Evolutionary conservation across 37 sponge, comb jelly and placozoan genomes (phyloP), one percentile per base, ranked within the genome.

Genomic region (Axinella damicornis): DNA sequence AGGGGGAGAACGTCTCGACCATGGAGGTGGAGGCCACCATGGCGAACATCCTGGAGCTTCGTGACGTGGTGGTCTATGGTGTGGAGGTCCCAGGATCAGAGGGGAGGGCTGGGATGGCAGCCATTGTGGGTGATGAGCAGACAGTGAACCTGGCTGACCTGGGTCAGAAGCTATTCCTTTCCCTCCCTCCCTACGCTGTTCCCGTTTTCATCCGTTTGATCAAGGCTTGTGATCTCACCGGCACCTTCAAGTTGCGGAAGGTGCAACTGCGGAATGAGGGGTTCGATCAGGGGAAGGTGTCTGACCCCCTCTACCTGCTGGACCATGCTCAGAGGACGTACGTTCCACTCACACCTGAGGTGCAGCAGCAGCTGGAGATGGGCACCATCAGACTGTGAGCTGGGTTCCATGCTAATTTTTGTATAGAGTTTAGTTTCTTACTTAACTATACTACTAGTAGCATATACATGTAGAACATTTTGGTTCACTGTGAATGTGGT

Each of bases 1-100:
- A 93, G 60, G 97, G 97, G 37, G 97, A 96, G 83, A 96, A 96
- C 69, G 97, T 96, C 20, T 92, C 95, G 11, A 97, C 98, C 0
- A 82, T 85, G 6, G 98, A 97, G 79, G 98, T 97, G 36, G 98
- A 92, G 84, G 41, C 81, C 20, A 32, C 66, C 34, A 70, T 93
- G 5, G 58, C 78, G 15, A 57, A 75, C 21, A 74, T 86, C 21
- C 37, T 92, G 17, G 76, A 83, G 35, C 61, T 83, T 53, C 74
- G 79, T n/a, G 93, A 97, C 53, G 94, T 92, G 41, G 80, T 76
- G 53, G 95, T 92, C 34, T 97, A 90, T 69, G 94, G 95, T 21
- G 95, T 97, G 11, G 90, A 91, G 66, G 82, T 97, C 2, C 88
- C 95, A 20, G 83, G 92, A 70, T 88, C 34, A 55, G 97, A 97